These are phyloP conservation scores for Corythoichthys haematopterus DNA, from an alignment of 2,113 vertebrate species.

Conservation along the genomic window DNA sequence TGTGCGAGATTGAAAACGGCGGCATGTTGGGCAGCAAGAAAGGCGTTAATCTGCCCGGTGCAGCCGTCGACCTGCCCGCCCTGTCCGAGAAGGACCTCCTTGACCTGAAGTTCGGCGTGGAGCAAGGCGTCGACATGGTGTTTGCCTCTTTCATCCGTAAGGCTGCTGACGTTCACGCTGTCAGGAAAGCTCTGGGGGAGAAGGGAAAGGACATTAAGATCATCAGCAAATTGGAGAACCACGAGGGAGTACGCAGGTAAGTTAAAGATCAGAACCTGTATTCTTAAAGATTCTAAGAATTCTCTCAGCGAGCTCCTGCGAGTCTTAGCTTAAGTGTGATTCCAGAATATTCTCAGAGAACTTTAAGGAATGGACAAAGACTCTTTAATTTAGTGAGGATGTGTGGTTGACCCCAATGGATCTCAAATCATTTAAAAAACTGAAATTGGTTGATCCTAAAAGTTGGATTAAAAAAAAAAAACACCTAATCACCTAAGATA, in stretches of 20 bases:
- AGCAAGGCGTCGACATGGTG: slow-evolving; percentile 95
- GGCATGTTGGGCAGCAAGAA: slow-evolving; percentile 94
- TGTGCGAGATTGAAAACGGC: slow-evolving; percentile 86
- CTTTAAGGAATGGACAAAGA: too few relatives aligned
- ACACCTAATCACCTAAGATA: too few relatives aligned
- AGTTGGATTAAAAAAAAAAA: too few relatives aligned
- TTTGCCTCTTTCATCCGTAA: slow-evolving; percentile 98
- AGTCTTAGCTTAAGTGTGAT: too few relatives aligned
- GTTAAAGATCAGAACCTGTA: too few relatives aligned
- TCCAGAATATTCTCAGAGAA: too few relatives aligned
- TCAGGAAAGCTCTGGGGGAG: slow-evolving; percentile 87
- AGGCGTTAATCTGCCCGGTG: slow-evolving; percentile 91
- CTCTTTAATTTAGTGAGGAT: too few relatives aligned
- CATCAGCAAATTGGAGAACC: slow-evolving; percentile 99
- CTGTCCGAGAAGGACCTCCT: slow-evolving; percentile 91
- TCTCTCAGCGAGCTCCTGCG: too few relatives aligned
- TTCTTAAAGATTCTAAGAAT: too few relatives aligned
- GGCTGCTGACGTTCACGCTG: slow-evolving; percentile 86
- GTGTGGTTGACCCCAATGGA: too few relatives aligned
- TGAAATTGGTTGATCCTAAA: too few relatives aligned
- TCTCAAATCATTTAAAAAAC: too few relatives aligned
- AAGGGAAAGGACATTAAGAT: slow-evolving; percentile 96
- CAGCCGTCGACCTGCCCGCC: slow-evolving; percentile 88
- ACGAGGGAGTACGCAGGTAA: slow-evolving; percentile 91
- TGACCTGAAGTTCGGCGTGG: slow-evolving; percentile 90